phyloP scores from a whole-genome alignment of 1,140 invertebrate species.

The Pseudomyrmex flavicornis region DNA sequence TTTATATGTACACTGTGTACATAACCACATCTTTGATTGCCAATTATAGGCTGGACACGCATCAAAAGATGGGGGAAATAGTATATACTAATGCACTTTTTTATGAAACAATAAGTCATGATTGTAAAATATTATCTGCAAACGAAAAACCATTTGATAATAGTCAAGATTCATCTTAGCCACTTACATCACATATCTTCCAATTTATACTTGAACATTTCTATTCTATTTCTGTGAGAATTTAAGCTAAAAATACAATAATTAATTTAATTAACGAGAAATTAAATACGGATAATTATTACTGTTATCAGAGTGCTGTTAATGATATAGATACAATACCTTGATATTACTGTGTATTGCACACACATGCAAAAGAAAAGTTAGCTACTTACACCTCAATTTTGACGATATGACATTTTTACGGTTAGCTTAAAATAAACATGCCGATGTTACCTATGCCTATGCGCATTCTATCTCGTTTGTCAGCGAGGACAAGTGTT shows the following conservation, averaged over 20 bases:
- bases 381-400: no score
- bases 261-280: not conserved
- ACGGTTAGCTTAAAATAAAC: not conserved
- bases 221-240: slow-evolving; percentile 11
- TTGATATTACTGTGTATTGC: slow-evolving; percentile 32
- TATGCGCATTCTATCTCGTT: not conserved
- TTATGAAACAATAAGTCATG: slow-evolving; percentile 74
- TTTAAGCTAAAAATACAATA: not conserved
- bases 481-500: not conserved
- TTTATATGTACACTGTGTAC: slow-evolving; percentile 46
- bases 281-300: not conserved
- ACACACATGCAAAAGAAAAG: no score
- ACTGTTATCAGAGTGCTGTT: slow-evolving; percentile 17
- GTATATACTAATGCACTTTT: slow-evolving; percentile 66
- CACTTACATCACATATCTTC: not conserved
- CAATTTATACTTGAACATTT: not conserved
- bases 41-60: slow-evolving; percentile 63
- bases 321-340: slow-evolving; percentile 41
- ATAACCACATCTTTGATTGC: slow-evolving; percentile 63
- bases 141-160: slow-evolving; percentile 45
- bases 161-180: not conserved
- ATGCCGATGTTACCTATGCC: not conserved
- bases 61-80: slow-evolving; percentile 67
- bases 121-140: slow-evolving; percentile 51
- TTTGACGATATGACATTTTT: no score